These are phyloP conservation scores for Motacilla tschutschensis DNA, from an alignment of 2,113 vertebrate genomes.

Conservation along the genomic window DNA sequence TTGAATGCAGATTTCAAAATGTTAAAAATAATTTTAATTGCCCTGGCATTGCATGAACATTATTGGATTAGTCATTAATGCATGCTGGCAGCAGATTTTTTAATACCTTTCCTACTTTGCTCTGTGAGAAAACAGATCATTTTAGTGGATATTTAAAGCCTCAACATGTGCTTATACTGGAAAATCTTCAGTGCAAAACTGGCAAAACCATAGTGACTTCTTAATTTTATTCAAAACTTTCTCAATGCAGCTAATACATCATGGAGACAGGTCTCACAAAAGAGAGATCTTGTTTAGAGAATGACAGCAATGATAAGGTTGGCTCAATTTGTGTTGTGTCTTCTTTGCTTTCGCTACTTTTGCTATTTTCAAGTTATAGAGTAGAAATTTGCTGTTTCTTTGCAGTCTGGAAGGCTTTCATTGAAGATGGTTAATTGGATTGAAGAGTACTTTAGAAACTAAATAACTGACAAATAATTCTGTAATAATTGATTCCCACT, in stretches of 20 bases:
- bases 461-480: neutral
- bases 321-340: neutral
- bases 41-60: neutral
- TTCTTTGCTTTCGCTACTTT: neutral
- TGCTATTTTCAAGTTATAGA: neutral
- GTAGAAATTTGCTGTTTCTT: neutral
- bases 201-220: neutral
- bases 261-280: neutral
- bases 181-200: neutral
- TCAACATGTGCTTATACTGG: neutral
- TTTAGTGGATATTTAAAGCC: constrained; percentile 23
- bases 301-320: neutral
- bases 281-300: neutral
- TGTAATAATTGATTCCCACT: neutral
- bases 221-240: neutral
- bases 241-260: accelerated
- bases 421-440: neutral
- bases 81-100: neutral
- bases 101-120: constrained; percentile 10
- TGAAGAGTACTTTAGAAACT: neutral
- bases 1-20: constrained; percentile 8
- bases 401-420: neutral
- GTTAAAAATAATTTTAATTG: constrained; percentile 34
- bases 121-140: neutral
- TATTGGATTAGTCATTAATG: constrained; percentile 25